Conservation (phyloP, 2,113 vertebrate species). For the Picathartes gymnocephalus region DNA sequence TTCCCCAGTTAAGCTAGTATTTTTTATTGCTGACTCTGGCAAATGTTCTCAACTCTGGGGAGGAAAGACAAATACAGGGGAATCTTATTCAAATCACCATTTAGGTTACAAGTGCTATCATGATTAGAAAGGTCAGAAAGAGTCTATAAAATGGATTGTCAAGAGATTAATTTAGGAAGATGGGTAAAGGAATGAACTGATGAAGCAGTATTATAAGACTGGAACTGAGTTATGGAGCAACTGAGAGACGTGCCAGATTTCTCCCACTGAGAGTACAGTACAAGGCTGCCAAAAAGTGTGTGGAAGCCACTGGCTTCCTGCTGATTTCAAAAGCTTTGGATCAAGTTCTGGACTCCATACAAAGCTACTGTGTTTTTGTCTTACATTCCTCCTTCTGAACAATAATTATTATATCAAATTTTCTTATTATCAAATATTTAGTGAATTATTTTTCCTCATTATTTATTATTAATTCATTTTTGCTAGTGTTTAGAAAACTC, state of each 20-base stretch:
- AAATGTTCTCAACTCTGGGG: background rate
- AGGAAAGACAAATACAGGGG: background rate
- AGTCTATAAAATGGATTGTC: background rate
- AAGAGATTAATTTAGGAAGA: constrained; percentile 27
- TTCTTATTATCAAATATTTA: background rate
- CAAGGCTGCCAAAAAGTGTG: background rate
- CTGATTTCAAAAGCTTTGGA: constrained; percentile 15
- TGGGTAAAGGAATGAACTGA: background rate
- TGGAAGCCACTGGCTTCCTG: background rate
- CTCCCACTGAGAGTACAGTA: background rate
- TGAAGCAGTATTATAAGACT: background rate
- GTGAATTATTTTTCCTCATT: background rate
- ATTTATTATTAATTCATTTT: background rate
- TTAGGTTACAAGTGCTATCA: background rate
- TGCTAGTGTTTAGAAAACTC: background rate
- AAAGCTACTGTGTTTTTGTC: background rate
- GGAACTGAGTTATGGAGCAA: background rate
- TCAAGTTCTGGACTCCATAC: background rate
- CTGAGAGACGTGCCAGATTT: background rate
- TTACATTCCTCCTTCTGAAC: background rate
- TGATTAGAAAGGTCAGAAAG: background rate
- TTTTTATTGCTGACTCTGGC: background rate
- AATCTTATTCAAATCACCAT: background rate
- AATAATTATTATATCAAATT: background rate
- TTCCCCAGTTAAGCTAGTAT: background rate